Conservation (phyloP, 2,888 invertebrate species). For the Parelbella ahira region DNA sequence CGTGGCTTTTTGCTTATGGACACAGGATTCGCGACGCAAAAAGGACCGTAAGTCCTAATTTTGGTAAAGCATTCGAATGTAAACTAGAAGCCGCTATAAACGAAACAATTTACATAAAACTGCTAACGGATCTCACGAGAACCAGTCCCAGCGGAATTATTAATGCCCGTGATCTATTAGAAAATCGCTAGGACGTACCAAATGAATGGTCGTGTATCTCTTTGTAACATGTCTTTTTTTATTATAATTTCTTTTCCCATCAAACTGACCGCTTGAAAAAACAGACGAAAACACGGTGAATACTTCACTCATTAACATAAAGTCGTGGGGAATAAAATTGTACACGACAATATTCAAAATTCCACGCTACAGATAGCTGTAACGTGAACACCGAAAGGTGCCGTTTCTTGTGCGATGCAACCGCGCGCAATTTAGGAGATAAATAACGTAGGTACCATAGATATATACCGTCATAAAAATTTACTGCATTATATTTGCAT, state of each 20-base stretch:
- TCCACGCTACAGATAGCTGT: slow-evolving; percentile 12
- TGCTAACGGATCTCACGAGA: slow-evolving; percentile 76
- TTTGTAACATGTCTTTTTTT: slow-evolving; percentile 52
- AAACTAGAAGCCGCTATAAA: slow-evolving; percentile 73
- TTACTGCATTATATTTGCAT: background rate
- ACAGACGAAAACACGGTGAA: slow-evolving; percentile 42
- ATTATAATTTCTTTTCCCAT: slow-evolving; percentile 60
- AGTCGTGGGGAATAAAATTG: slow-evolving; percentile 40
- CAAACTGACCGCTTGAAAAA: slow-evolving; percentile 42
- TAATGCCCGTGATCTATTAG: slow-evolving; percentile 78
- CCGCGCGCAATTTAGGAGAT: slow-evolving; percentile 11
- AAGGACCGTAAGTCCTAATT: slow-evolving; percentile 34
- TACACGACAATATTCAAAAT: slow-evolving; percentile 29
- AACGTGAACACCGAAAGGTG: background rate
- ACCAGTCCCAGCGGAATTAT: slow-evolving; percentile 71
- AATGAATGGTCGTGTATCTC: slow-evolving; percentile 49
- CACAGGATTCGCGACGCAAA: background rate
- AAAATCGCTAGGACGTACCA: slow-evolving; percentile 62
- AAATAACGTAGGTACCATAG: slow-evolving; percentile 7
- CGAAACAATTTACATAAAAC: slow-evolving; percentile 75
- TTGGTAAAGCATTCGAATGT: slow-evolving; percentile 60
- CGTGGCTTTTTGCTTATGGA: too few species aligned
- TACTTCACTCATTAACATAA: slow-evolving; percentile 46
- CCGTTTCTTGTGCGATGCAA: slow-evolving; percentile 3
- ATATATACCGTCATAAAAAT: slow-evolving; percentile 5